Conservation (phyloP, 2,888 invertebrate species). For the Hofmannophila pseudospretella region DNA sequence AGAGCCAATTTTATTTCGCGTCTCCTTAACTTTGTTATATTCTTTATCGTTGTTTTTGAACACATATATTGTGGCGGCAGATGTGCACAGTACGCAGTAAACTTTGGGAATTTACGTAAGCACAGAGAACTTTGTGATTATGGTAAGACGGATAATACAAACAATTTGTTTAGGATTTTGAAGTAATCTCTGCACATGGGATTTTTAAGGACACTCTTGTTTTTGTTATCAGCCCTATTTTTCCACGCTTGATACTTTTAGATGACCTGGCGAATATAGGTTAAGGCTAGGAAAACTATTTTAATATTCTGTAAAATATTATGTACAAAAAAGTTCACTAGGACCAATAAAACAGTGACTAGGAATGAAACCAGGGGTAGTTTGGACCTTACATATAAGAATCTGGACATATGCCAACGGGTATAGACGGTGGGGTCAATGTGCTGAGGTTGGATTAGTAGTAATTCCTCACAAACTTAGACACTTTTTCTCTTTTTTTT, state of each 20-base stretch:
- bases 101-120: constrained; percentile 9
- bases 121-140: neutral
- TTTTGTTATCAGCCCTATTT: neutral
- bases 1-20: neutral
- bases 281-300: neutral
- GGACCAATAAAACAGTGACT: no score
- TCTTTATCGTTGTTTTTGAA: neutral
- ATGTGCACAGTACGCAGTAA: constrained; percentile 9
- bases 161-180: neutral
- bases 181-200: neutral
- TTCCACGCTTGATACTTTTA: neutral
- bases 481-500: no score
- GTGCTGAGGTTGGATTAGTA: constrained; percentile 2
- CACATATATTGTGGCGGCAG: constrained; percentile 3
- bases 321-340: no score
- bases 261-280: neutral
- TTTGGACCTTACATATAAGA: no score
- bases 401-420: no score
- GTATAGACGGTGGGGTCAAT: no score
- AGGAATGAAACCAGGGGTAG: no score
- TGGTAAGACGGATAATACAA: neutral
- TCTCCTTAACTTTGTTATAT: neutral
- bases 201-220: neutral
- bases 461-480: neutral
- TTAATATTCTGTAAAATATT: no score